Evolutionary conservation across 2,797 vertebrate genomes (phyloP).

Genomic region (Ammospiza maritima): DNA sequence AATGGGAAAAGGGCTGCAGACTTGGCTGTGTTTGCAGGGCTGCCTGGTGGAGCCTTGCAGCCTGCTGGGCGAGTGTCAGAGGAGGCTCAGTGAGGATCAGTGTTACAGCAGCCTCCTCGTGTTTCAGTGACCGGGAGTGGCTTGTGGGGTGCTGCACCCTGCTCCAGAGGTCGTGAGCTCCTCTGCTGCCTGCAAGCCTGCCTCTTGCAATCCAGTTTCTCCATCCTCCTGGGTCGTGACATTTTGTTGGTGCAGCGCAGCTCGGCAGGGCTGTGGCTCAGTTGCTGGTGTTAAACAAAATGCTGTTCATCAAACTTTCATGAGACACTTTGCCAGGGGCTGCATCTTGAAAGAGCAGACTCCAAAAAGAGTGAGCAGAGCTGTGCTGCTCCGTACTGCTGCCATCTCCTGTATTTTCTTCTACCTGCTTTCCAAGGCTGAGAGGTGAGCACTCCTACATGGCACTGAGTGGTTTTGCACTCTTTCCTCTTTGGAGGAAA

Average conservation of each 20-base stretch:
- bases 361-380: neutral
- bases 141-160: neutral
- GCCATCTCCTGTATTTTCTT: neutral
- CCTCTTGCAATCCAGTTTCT: neutral
- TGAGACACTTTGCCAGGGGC: slow-evolving; percentile 36
- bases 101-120: neutral
- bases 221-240: slow-evolving; percentile 25
- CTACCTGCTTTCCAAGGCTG: neutral
- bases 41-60: neutral
- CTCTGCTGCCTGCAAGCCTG: neutral
- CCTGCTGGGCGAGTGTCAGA: neutral
- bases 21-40: neutral
- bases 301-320: slow-evolving; percentile 59
- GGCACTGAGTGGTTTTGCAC: neutral
- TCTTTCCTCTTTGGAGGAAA: neutral
- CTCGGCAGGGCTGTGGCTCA: neutral
- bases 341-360: slow-evolving; percentile 8
- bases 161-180: neutral
- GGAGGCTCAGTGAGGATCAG: neutral
- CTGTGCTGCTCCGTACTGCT: neutral
- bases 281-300: slow-evolving; percentile 56
- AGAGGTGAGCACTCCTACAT: neutral
- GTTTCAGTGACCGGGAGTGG: neutral
- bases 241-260: slow-evolving; percentile 36
- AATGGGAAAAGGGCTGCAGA: neutral